These are phyloP conservation scores for Hypomesus transpacificus DNA, from an alignment of 2,113 vertebrate species.

Conservation along the genomic window DNA sequence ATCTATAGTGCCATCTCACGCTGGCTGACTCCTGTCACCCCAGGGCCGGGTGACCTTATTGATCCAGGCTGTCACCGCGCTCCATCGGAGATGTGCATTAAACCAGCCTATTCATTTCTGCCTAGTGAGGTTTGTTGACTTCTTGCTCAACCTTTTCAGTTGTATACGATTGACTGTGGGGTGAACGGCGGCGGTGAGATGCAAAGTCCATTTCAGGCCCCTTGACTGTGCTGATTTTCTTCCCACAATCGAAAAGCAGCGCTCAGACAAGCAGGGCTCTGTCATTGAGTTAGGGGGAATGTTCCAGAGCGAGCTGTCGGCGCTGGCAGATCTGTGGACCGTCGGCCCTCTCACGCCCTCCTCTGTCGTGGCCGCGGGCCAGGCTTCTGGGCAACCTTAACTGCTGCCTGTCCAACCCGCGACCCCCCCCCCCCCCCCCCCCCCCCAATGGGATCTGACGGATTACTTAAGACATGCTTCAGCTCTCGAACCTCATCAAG, in stretches of 20 bases:
- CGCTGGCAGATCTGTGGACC: neutral
- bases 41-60: neutral
- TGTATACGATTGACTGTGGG: too few relatives aligned
- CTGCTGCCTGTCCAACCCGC: neutral
- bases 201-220: neutral
- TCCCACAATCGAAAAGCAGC: neutral
- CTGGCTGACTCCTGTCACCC: neutral
- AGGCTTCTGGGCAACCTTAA: slow-evolving; percentile 5
- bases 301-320: slow-evolving; percentile 1
- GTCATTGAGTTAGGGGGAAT: slow-evolving; percentile 14
- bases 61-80: neutral
- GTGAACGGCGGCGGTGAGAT: neutral
- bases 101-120: neutral
- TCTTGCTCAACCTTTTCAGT: too few relatives aligned
- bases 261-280: neutral
- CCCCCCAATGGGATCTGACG: slow-evolving; percentile 24
- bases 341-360: neutral
- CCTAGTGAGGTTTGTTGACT: neutral
- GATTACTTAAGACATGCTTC: slow-evolving; percentile 16
- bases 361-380: neutral
- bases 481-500: neutral
- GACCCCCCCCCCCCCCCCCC: slow-evolving; percentile 24
- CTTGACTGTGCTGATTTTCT: neutral
- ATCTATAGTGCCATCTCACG: neutral
- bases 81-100: neutral